Evolutionary conservation across 2,113 vertebrate genomes (phyloP), one percentile per base, ranked within the genome.

Genomic region (Euleptes europaea): DNA sequence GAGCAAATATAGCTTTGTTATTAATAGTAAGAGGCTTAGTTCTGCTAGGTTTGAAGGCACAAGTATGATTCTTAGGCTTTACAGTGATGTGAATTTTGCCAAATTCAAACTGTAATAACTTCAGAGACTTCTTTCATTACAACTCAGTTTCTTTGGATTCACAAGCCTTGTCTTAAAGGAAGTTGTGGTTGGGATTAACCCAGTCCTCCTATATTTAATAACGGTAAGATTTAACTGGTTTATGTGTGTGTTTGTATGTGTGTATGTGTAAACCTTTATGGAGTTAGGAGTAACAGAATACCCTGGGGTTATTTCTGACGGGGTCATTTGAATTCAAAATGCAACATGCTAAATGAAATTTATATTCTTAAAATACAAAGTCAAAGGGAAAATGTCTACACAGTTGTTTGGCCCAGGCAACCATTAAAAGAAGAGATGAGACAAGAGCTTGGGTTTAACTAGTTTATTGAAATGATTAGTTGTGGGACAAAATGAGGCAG

Each of bases 21-120:
- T 91, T 93, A 90, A 85, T 81, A 57, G 14, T 75, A 38, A 12
- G 47, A 90, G 23, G 71, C 38, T 93, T 92, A 90, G 88, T 93
- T 93, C 84, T 93, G 78, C 87, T 82, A 90, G 88, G 51, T 26
- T 31, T 90, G 85, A 90, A 90, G 51, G 60, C n/a, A 69, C 33
- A 89, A 83, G 42, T 38, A 80, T 19, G 88, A 23, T 86, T 87
- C 33, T 70, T 3, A 3, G 88, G 23, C 69, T 91, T 89, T 19
- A 74, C 63, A 88, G 74, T 84, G 73, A 28, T 33, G n/a, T 35
- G 69, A 90, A 82, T 91, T 9, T 19, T 92, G 86, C 82, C 70
- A 83, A 79, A 10, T 84, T 85, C 70, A 77, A 77, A 81, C 74
- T 63, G 54, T 71, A 78, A 87, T 0, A 0, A 0, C 0, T 51